Evolutionary conservation across 2,113 vertebrate genomes (phyloP).

Genomic region (Gymnobelideus leadbeateri): DNA sequence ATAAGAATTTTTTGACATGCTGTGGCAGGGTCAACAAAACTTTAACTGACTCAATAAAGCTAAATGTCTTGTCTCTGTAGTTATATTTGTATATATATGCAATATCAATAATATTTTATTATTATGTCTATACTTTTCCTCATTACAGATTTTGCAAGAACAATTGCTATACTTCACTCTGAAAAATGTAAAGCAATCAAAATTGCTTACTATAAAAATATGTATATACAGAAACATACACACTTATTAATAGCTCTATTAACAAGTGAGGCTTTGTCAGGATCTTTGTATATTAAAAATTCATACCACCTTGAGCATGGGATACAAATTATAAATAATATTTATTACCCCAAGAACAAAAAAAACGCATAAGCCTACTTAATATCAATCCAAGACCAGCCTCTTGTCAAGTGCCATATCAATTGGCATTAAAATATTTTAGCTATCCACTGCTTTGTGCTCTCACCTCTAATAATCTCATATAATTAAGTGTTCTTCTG

Average conservation of each 20-base stretch:
- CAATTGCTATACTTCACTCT: neutral
- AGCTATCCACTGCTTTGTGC: neutral
- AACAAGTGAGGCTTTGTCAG: neutral
- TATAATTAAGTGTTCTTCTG: neutral
- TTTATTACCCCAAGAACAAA: neutral
- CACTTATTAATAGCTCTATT: neutral
- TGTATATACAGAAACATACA: neutral
- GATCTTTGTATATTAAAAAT: neutral
- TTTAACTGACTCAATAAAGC: neutral
- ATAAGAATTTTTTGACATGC: neutral
- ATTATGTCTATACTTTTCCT: neutral
- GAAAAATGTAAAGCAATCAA: neutral
- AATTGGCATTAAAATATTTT: neutral
- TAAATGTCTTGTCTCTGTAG: neutral
- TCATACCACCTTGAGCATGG: neutral
- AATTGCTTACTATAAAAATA: neutral
- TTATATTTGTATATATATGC: too few species aligned
- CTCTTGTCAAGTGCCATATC: neutral
- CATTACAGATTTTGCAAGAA: neutral
- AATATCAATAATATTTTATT: neutral
- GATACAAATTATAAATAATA: neutral
- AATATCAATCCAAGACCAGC: neutral
- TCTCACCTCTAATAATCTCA: neutral
- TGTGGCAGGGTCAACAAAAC: neutral
- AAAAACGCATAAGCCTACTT: neutral